Conservation (phyloP, 2,113 vertebrate genomes). For the Zapus hudsonius region DNA sequence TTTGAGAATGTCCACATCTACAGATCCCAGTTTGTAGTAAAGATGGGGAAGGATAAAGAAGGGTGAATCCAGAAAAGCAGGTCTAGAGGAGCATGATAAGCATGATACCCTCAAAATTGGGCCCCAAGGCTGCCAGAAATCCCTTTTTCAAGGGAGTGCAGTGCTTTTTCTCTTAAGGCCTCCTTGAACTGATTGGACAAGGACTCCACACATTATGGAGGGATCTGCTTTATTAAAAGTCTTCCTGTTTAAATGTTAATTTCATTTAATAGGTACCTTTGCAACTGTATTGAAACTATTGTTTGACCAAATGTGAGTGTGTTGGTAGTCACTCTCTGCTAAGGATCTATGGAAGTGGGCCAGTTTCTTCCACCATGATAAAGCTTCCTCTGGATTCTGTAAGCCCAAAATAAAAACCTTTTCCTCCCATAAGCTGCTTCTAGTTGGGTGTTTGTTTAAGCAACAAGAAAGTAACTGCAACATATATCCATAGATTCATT, state of each 20-base stretch:
- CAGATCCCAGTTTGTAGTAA: background rate
- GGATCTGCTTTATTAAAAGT: slow-evolving; percentile 40
- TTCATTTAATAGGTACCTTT: background rate
- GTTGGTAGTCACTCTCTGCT: no score
- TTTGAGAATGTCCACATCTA: background rate
- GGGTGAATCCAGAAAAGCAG: background rate
- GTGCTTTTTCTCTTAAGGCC: background rate
- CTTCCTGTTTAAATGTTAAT: background rate
- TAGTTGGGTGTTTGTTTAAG: no score
- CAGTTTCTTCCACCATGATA: no score
- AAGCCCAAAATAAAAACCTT: no score
- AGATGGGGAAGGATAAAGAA: background rate
- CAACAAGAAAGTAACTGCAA: no score
- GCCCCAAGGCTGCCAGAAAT: background rate
- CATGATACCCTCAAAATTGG: background rate
- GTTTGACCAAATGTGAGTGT: slow-evolving; percentile 1
- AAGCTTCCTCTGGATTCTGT: no score
- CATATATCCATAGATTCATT: no score
- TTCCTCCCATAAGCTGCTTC: no score
- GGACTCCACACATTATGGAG: background rate
- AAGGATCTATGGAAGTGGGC: no score
- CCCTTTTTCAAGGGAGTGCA: background rate
- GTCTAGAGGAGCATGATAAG: background rate
- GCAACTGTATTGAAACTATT: background rate
- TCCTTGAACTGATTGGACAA: background rate